Conservation (phyloP, 2,113 vertebrate species). For the Ageneiosus marmoratus region DNA sequence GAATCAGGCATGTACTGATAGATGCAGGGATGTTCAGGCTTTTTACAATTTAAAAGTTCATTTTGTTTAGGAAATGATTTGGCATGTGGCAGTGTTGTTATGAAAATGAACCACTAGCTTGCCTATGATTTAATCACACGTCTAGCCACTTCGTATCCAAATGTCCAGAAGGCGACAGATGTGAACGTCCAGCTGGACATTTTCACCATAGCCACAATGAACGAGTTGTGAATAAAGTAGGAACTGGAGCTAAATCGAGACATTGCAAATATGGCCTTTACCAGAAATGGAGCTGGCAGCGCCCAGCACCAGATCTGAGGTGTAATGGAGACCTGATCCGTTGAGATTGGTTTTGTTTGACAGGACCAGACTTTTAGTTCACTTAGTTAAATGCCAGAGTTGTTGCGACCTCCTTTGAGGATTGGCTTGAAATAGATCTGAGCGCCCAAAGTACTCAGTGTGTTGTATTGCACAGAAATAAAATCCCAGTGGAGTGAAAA, state of each 20-base stretch:
- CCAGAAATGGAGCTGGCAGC: background rate
- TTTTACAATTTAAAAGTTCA: background rate
- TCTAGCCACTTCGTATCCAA: background rate
- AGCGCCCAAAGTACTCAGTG: slow-evolving; percentile 19
- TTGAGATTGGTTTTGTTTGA: slow-evolving; percentile 25
- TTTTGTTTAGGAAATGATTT: background rate
- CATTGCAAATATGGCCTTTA: background rate
- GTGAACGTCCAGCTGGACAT: background rate
- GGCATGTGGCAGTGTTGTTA: background rate
- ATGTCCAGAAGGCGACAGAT: background rate
- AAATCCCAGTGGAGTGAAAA: slow-evolving; percentile 20
- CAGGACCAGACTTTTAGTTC: slow-evolving; percentile 24
- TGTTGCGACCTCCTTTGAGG: slow-evolving; percentile 29
- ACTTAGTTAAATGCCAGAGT: slow-evolving; percentile 25
- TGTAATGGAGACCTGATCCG: slow-evolving; percentile 17
- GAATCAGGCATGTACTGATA: background rate
- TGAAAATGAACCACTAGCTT: background rate
- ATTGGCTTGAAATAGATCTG: slow-evolving; percentile 30
- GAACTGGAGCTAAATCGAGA: background rate
- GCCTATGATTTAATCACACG: background rate
- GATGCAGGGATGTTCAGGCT: background rate
- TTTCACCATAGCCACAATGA: background rate
- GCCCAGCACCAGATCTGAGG: background rate
- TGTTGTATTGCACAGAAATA: slow-evolving; percentile 10
- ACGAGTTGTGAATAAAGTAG: background rate